Evolutionary conservation across 2,888 invertebrate genomes (phyloP), one percentile per base, ranked within the genome.

Genomic region (Erynnis tages): DNA sequence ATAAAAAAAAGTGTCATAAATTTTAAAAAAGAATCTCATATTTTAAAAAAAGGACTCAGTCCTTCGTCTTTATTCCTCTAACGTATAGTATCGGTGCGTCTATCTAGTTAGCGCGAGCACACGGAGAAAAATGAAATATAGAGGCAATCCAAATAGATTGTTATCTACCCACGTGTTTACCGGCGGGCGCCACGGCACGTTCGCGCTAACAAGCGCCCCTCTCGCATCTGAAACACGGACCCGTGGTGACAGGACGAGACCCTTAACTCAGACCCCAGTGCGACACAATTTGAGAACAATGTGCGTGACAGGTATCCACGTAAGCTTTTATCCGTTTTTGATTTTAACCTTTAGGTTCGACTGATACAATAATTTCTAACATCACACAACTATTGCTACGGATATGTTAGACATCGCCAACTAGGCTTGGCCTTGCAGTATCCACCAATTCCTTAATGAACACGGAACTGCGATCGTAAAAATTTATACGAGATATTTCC

Each of bases 61-160:
- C 88, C 88, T 85, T 85, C 83, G 88, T 76, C 79, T 76, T 77
- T 78, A 73, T 68, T 71, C 69, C 67, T 53, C 27, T 38, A 49
- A 50, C 56, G 69, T 74, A 68, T 62, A 63, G 62, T 69, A 70
- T 75, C 68, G 76, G 65, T 73, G 79, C 76, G 80, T 83, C 76
- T 80, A 82, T 86, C 88, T 85, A 90, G 89, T 90, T 90, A 89
- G 82, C 79, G 79, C 75, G 76, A 67, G 71, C 69, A 76, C 78
- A 73, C 76, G 74, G 77, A 83, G 82, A 87, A 88, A 89, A 89
- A 90, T 89, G 87, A 90, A 83, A 89, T 90, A 90, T 88, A 89
- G 87, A 84, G 85, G 85, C 90, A 90, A 90, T 90, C 82, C 88
- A 84, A 88, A 85, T 83, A 87, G 89, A 90, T 90, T 85, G 90